Percentiles rank a stretch among this genome's conserved stretches.
Conservation (phyloP, 2,797 vertebrate genomes). For the Toxotes lorentzi region DNA sequence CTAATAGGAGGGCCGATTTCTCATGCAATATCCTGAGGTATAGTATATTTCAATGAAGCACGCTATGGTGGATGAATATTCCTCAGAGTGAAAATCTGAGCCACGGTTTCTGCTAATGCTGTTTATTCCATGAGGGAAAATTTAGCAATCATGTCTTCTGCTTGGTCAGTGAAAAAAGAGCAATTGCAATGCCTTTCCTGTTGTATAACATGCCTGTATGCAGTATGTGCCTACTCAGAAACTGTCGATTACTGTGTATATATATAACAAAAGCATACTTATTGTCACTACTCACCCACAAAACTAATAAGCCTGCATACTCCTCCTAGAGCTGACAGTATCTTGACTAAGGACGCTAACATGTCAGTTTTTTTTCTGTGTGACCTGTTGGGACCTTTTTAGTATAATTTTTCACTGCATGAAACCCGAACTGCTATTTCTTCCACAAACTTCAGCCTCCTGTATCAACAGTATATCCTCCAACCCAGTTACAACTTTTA, state of each 20-base stretch:
- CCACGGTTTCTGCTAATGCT: conserved; percentile 30
- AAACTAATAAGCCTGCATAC: not conserved
- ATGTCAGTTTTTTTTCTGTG: conserved; percentile 6
- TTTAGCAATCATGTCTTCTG: conserved; percentile 35
- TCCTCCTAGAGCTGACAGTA: not conserved
- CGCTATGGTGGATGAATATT: conserved; percentile 16
- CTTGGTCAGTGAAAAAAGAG: conserved; percentile 20
- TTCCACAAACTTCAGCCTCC: not conserved
- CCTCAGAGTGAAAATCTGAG: conserved; percentile 38
- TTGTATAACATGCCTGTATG: not conserved
- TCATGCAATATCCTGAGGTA: conserved; percentile 48
- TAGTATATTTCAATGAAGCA: conserved; percentile 35
- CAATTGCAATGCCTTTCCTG: not conserved
- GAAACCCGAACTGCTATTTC: not conserved
- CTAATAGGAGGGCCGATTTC: conserved; percentile 10
- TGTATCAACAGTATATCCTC: not conserved
- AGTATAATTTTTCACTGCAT: not conserved
- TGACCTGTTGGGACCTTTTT: not conserved
- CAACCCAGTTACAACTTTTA: not conserved
- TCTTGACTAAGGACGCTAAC: not conserved
- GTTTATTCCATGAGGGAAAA: conserved; percentile 25
- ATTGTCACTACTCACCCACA: not conserved
- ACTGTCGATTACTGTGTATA: too few relatives aligned
- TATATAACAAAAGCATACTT: too few relatives aligned
- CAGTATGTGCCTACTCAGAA: too few relatives aligned